Evolutionary conservation across 1,140 invertebrate genomes (phyloP), one percentile per base, ranked within the genome.

Genomic region (Drosophila fuyamai): DNA sequence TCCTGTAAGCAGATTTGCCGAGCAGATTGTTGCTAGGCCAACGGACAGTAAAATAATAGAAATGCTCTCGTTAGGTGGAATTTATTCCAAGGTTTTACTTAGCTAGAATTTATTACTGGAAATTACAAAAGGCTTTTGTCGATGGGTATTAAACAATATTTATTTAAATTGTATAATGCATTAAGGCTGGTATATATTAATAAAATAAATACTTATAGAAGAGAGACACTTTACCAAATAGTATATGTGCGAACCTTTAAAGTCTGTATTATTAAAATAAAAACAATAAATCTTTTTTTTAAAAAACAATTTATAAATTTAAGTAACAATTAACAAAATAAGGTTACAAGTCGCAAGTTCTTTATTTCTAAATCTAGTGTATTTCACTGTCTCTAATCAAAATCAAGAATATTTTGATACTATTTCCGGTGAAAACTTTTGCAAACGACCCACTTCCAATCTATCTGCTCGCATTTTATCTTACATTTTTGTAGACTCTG

Each of bases 21-120:
- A 57, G 27, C 65, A 57, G 67, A 71, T 71, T 58, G 67, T 71
- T 71, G 14, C 44, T 16, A 18, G 36, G 51, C n/a, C 43, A 41
- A 54, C 50, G 27, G 23, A 13, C 47, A 61, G 36, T 16, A 23
- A 43, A 41, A 43, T 40, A 63, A 63, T 55, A 16, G n/a, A 36
- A 63, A 58, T 57, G 3, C 27, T 41, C 9, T 14, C 3, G 13
- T 8, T 29, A 38, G 6, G 23, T 10, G 18, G 13, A 67, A 53
- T 50, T 68, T 51, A 61, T 51, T 66, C 18, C 65, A 44, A 36
- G 8, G 29, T 36, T 36, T 66, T 38, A 46, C 13, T 5, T 29
- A 27, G 13, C 4, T 13, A 9, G n/a, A 50, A 27, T 43, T n/a
- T 48, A 10, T 10, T n/a, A 9, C 6, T 18, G 10, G 3, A n/a